Conservation (phyloP, 2,113 vertebrate species). For the Laterallus jamaicensis region DNA sequence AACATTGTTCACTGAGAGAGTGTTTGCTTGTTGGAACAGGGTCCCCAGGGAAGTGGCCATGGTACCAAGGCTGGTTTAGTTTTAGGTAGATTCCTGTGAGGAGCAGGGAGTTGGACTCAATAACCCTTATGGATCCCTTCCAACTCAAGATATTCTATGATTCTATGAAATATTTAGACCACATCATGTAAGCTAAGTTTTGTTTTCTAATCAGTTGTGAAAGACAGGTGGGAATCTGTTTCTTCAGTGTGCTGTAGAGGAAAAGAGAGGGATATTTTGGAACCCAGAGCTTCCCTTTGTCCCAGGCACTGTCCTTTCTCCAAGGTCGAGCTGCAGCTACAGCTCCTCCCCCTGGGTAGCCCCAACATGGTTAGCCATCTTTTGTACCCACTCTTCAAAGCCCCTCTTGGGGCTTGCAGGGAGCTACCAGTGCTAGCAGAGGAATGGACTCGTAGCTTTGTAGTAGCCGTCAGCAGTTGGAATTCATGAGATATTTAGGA, state of each 20-base stretch:
- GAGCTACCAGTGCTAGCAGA: not conserved
- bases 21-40: too few relatives aligned
- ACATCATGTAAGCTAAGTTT: not conserved
- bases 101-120: too few relatives aligned
- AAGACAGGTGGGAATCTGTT: not conserved
- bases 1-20: too few relatives aligned
- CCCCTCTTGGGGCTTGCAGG: not conserved
- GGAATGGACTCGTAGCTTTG: not conserved
- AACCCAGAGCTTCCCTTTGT: not conserved
- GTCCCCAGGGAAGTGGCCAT: too few relatives aligned
- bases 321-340: not conserved
- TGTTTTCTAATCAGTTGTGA: not conserved
- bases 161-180: not conserved
- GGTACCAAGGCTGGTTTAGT: too few relatives aligned
- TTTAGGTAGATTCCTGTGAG: too few relatives aligned
- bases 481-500: not conserved
- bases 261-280: not conserved
- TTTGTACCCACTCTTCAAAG: not conserved
- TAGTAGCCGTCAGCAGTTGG: not conserved
- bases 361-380: fast-evolving
- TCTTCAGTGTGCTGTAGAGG: not conserved
- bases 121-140: too few relatives aligned
- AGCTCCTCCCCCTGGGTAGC: not conserved
- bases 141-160: too few relatives aligned
- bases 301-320: not conserved